Conservation (phyloP, 1,140 invertebrate species). For the Zaprionus vittiger region DNA sequence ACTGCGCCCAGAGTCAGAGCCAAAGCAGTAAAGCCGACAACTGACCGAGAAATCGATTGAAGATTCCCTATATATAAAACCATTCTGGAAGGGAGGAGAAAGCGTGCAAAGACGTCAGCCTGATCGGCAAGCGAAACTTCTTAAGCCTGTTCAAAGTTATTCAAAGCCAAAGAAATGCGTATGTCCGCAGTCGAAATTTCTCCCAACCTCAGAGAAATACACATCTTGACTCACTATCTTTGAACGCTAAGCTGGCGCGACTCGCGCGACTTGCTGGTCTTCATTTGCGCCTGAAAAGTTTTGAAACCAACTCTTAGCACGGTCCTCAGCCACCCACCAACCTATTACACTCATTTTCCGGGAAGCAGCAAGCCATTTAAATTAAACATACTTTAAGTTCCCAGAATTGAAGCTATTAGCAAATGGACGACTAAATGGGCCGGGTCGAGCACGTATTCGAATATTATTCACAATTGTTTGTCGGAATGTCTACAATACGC, state of each 20-base stretch:
- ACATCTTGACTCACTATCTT: conserved; percentile 20
- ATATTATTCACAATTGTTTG: conserved; percentile 37
- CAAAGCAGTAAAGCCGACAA: conserved; percentile 35
- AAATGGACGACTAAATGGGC: conserved; percentile 48
- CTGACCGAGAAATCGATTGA: conserved; percentile 41
- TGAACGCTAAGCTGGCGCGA: conserved; percentile 22
- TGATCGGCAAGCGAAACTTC: background rate
- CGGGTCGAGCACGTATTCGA: conserved; percentile 16
- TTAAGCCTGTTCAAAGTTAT: conserved; percentile 11
- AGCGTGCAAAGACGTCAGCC: background rate
- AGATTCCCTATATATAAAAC: conserved; percentile 18
- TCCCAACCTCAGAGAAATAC: background rate
- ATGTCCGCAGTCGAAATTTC: conserved; percentile 15
- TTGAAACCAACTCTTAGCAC: conserved; percentile 20
- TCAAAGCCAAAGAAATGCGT: conserved; percentile 23
- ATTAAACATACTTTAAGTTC: conserved; percentile 77
- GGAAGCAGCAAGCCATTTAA: conserved; percentile 57
- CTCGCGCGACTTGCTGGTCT: conserved; percentile 25
- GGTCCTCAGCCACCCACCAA: background rate
- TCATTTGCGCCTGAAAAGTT: conserved; percentile 42
- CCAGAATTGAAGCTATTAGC: conserved; percentile 56
- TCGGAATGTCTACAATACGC: background rate
- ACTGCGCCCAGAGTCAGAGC: background rate
- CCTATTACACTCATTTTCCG: background rate
- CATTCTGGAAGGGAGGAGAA: background rate